Percentiles rank a stretch among this genome's conserved stretches.
Evolutionary conservation across 2,113 vertebrate genomes (phyloP).

Genomic region (Tetrao urogallus): DNA sequence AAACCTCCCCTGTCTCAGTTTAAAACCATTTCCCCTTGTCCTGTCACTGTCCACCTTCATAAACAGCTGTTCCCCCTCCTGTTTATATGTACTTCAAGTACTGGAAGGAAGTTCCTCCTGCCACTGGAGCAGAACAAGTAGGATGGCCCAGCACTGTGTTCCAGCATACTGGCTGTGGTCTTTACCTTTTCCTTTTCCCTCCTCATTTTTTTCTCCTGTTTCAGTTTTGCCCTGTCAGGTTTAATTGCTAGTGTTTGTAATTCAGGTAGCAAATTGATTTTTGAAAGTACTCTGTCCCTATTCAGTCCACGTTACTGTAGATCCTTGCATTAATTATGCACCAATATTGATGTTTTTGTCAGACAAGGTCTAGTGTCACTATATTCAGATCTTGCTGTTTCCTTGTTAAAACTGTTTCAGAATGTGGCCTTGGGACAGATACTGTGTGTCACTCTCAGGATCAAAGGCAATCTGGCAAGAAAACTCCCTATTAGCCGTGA

Average conservation of each 20-base stretch:
- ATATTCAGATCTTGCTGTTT: constrained; percentile 74
- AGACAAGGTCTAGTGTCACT: constrained; percentile 79
- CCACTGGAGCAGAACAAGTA: background rate
- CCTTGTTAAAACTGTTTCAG: constrained; percentile 76
- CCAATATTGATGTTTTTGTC: constrained; percentile 79
- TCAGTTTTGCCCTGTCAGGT: constrained; percentile 72
- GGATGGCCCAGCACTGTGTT: background rate
- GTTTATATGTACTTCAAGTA: too few species aligned
- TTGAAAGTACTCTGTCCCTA: constrained; percentile 75
- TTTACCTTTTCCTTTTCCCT: background rate
- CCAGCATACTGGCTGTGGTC: background rate
- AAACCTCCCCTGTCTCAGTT: too few species aligned
- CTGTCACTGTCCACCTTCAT: too few species aligned
- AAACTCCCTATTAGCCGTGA: constrained; percentile 61
- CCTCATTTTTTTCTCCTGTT: background rate
- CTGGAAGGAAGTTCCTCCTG: background rate
- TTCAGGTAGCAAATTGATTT: constrained; percentile 83
- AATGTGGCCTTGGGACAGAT: constrained; percentile 73
- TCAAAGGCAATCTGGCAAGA: constrained; percentile 52
- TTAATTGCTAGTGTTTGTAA: constrained; percentile 74
- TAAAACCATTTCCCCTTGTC: too few species aligned
- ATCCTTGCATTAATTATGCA: constrained; percentile 81
- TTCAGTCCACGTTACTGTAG: constrained; percentile 69
- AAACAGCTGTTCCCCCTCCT: too few species aligned
- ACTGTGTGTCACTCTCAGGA: constrained; percentile 44